Evolutionary conservation across 2,797 vertebrate genomes (phyloP).

Genomic region (Paedocypris micromegethes): DNA sequence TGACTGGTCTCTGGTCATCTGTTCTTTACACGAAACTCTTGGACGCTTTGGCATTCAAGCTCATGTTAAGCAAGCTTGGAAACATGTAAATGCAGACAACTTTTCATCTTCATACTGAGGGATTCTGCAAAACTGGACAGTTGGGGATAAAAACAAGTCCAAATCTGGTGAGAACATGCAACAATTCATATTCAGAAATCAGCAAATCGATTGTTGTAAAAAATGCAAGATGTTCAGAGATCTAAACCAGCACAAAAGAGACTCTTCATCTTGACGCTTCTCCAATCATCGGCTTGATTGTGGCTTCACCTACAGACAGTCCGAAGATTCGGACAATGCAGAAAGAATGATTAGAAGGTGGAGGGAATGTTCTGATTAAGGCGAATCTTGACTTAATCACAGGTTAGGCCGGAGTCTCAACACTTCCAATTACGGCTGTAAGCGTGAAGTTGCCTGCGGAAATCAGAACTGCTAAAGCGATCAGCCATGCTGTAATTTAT

Average conservation of each 20-base stretch:
- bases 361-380: slow-evolving; percentile 40
- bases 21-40: no score
- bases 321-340: slow-evolving; percentile 18
- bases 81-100: no score
- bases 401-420: slow-evolving; percentile 36
- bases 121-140: no score
- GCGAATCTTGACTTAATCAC: slow-evolving; percentile 42
- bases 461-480: slow-evolving; percentile 19
- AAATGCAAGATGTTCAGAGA: slow-evolving; percentile 1
- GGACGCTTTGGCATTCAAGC: no score
- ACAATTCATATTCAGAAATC: no score
- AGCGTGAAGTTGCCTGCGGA: slow-evolving; percentile 13
- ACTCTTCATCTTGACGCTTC: slow-evolving; percentile 26
- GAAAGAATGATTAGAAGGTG: slow-evolving; percentile 33
- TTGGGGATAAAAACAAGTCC: no score
- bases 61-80: no score
- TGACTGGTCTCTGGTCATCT: no score
- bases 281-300: slow-evolving; percentile 41
- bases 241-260: background rate
- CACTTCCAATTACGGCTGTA: slow-evolving; percentile 34
- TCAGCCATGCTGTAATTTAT: slow-evolving; percentile 31
- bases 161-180: no score
- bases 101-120: no score
- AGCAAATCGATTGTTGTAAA: background rate
- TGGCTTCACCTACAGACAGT: background rate